Evolutionary conservation across 1,140 invertebrate species (phyloP).

Genomic region (Argopecten irradians): DNA sequence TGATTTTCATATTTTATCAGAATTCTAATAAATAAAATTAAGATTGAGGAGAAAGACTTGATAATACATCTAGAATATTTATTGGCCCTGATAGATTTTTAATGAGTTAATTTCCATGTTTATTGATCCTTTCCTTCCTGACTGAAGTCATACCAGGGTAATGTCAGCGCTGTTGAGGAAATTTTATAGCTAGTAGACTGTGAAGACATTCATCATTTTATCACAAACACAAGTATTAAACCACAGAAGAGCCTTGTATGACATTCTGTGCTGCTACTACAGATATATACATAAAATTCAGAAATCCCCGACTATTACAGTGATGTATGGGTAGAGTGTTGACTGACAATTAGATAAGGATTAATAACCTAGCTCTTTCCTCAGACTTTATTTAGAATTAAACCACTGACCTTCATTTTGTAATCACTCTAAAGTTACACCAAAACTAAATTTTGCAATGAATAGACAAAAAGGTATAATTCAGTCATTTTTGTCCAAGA

Average conservation of each 20-base stretch:
- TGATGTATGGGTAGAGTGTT: too few relatives aligned
- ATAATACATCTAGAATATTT: not conserved
- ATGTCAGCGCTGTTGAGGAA: not conserved
- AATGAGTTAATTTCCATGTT: not conserved
- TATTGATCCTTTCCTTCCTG: not conserved
- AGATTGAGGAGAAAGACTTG: not conserved
- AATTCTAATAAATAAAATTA: not conserved
- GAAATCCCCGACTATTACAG: too few relatives aligned
- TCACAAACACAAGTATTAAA: not conserved
- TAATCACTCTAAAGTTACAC: too few relatives aligned
- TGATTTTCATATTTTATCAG: too few relatives aligned
- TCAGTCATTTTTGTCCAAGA: too few relatives aligned
- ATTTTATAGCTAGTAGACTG: not conserved
- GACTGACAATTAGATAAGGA: too few relatives aligned
- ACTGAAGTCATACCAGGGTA: not conserved
- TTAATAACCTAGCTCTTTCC: too few relatives aligned
- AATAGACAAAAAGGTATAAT: too few relatives aligned
- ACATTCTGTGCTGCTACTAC: not conserved
- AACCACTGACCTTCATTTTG: too few relatives aligned
- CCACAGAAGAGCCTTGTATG: not conserved
- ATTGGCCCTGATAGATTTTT: not conserved
- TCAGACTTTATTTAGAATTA: too few relatives aligned
- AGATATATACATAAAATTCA: not conserved
- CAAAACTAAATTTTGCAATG: too few relatives aligned
- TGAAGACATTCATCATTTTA: not conserved